Base-by-base conservation (phyloP, 2,113 vertebrate genomes). In the Rhadina sibilatrix region DNA sequence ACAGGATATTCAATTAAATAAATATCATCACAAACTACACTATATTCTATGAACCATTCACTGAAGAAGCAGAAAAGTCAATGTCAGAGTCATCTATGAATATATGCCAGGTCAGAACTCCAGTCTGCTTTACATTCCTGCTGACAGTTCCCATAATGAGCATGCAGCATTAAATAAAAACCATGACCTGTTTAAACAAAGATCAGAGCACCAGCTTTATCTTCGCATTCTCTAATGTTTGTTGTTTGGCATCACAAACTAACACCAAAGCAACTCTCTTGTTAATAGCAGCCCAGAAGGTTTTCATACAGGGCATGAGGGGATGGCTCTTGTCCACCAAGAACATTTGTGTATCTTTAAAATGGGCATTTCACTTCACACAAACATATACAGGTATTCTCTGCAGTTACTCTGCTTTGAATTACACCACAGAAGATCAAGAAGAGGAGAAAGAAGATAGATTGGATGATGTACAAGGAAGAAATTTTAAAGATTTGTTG, bases 111-210 rank as follows among this genome's bases (percentile, higher is more conserved):
- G 91, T 14, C 68, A 83, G 47, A 89, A 77, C 53, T 93, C 87
- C 59, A 83, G 35, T 68, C 59, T 15, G 14, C 89, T 92, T 93
- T 71, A 59, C 89, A 59, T 47, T 83, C 64, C 76, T 64, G 40
- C 65, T 94, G 83, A 77, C 75, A 83, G 84, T 28, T 85, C 49
- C 66, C 81, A 57, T 53, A 87, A 83, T 33, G 28, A 96, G 76
- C 70, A 91, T 12, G 15, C 53, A 86, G 69, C 47, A 66, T 89
- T 90, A 92, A 96, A 91, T 64, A 86, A 97, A 94, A 95, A 78
- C 3, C 66, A 93, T 81, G 83, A 94, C 83, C 84, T 94, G 91
- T 87, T 94, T 94, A 88, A 94, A 94, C 52, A 94, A 84, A 95
- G 88, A 97, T 94, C 85, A 92, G 85, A 95, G 85, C 13, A 1